These are phyloP conservation scores for Leucoraja erinaceus DNA, from an alignment of 2,113 vertebrate genomes.

Conservation along the genomic window DNA sequence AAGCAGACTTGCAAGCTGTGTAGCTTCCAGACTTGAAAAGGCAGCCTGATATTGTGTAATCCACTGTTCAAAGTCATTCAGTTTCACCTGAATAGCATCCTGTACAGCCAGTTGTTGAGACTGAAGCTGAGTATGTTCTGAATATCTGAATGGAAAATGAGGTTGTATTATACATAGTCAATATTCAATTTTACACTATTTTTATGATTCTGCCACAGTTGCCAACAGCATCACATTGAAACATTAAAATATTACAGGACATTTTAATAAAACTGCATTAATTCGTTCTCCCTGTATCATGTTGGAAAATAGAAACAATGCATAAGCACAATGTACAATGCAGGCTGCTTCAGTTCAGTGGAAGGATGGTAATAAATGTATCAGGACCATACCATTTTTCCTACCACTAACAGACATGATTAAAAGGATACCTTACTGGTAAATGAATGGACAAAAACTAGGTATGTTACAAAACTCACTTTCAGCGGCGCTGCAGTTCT, in stretches of 20 bases:
- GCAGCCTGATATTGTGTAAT: slow-evolving; percentile 95
- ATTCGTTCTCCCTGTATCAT: not conserved
- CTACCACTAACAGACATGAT: not conserved
- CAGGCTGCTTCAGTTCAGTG: not conserved
- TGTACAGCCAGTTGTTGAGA: slow-evolving; percentile 85
- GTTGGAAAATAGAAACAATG: not conserved
- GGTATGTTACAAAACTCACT: too few relatives aligned
- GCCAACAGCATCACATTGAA: not conserved
- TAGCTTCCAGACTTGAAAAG: slow-evolving; percentile 85
- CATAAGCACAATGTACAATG: not conserved
- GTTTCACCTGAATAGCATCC: slow-evolving; percentile 88
- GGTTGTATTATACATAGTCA: not conserved
- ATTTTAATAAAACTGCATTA: not conserved
- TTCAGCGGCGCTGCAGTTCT: too few relatives aligned
- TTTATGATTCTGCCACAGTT: not conserved
- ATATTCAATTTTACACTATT: not conserved
- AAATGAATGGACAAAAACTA: not conserved
- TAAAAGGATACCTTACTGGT: not conserved
- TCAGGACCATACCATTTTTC: too few relatives aligned
- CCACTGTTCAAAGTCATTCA: slow-evolving; percentile 92
- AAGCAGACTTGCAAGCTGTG: slow-evolving; percentile 86
- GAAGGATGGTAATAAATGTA: not conserved
- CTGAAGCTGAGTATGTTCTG: slow-evolving; percentile 90
- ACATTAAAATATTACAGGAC: not conserved
- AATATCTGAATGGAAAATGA: slow-evolving; percentile 66